Evolutionary conservation across 2,113 vertebrate genomes (phyloP).

Genomic region (Amazona guildingii): DNA sequence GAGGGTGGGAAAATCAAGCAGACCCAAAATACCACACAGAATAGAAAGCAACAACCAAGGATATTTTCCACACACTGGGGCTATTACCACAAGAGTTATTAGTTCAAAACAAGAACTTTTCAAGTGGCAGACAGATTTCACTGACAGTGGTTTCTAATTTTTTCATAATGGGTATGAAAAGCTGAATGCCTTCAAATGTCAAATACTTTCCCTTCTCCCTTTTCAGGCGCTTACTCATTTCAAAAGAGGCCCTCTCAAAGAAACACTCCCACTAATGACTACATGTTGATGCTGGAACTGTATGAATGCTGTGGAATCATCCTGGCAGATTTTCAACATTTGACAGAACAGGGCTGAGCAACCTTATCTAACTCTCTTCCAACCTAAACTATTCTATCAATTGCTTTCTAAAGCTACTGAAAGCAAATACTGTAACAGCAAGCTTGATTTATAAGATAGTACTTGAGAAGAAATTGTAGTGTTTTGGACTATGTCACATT

Average conservation of each 20-base stretch:
- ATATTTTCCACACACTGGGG: not conserved
- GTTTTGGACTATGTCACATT: not conserved
- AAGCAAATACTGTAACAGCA: not conserved
- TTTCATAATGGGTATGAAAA: not conserved
- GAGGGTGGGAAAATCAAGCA: not conserved
- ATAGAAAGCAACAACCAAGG: conserved; percentile 5
- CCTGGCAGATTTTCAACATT: not conserved
- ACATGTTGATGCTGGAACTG: not conserved
- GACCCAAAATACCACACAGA: conserved; percentile 48
- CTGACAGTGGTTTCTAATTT: not conserved
- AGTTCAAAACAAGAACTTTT: conserved; percentile 13
- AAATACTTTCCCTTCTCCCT: not conserved
- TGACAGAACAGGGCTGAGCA: not conserved
- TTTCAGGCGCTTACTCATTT: not conserved
- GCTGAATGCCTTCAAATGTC: not conserved
- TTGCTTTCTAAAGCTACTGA: not conserved
- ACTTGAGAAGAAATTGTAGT: not conserved
- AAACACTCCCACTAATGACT: not conserved
- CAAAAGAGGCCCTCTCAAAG: not conserved
- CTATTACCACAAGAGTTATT: not conserved
- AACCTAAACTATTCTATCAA: not conserved
- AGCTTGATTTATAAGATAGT: not conserved
- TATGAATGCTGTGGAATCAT: not conserved
- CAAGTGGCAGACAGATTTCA: not conserved
- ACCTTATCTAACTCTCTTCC: not conserved